Percentiles rank a stretch among this genome's conserved stretches.
Conservation (phyloP, 2,888 invertebrate genomes). For the Drosophila austrosaltans region DNA sequence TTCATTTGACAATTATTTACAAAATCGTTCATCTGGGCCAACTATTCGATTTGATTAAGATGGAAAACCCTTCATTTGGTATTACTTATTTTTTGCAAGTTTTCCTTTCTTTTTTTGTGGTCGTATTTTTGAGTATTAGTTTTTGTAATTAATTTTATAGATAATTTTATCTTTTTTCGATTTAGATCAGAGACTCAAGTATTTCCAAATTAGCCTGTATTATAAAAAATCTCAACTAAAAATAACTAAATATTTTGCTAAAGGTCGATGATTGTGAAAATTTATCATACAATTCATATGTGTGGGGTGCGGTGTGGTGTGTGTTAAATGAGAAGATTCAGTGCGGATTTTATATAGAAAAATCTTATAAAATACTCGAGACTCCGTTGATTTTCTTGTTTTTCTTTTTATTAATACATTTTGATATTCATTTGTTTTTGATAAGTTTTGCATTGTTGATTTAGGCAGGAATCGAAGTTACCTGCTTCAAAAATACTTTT, state of each 20-base stretch:
- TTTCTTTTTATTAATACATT: constrained; percentile 52
- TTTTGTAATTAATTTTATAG: constrained; percentile 34
- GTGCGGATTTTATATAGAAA: constrained; percentile 36
- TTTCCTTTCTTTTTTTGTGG: constrained; percentile 49
- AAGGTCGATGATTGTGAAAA: constrained; percentile 30
- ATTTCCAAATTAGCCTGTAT: constrained; percentile 46
- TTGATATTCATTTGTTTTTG: constrained; percentile 55
- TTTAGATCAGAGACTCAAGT: constrained; percentile 68
- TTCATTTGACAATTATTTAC: constrained; percentile 24
- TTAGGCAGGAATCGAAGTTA: constrained; percentile 34
- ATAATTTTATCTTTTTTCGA: neutral
- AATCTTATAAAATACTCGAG: constrained; percentile 70
- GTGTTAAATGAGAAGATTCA: constrained; percentile 14
- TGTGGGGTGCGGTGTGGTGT: constrained; percentile 17
- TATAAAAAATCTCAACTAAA: constrained; percentile 27
- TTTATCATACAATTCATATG: constrained; percentile 41
- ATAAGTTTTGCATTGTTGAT: constrained; percentile 27
- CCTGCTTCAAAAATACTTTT: constrained; percentile 68
- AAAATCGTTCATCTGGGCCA: constrained; percentile 6
- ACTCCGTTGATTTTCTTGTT: constrained; percentile 51
- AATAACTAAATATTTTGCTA: constrained; percentile 22
- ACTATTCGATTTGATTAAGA: constrained; percentile 14
- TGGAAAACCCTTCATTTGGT: neutral
- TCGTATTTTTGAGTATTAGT: constrained; percentile 69
- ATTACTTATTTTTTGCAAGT: constrained; percentile 53